phyloP scores from a whole-genome alignment of 2,888 invertebrate genomes.

The Oithona nana region DNA sequence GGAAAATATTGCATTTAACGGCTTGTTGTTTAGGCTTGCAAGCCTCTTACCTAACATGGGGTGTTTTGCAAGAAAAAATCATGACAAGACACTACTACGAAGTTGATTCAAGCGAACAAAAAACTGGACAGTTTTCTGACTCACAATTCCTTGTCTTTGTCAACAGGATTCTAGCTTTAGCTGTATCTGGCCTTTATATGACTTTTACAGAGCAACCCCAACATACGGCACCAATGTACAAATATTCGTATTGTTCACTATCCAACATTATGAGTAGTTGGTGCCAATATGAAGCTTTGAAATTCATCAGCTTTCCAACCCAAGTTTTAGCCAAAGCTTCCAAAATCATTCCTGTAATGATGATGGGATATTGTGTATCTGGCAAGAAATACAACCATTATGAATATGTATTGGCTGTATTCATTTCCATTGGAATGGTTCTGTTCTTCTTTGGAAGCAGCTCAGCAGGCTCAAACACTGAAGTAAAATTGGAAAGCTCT shows the following conservation, averaged over 20 bases:
- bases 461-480: slow-evolving; percentile 39
- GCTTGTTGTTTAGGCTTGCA: slow-evolving; percentile 76
- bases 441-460: slow-evolving; percentile 75
- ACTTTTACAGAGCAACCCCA: slow-evolving; percentile 37
- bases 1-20: no score
- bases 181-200: slow-evolving; percentile 46
- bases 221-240: slow-evolving; percentile 69
- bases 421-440: slow-evolving; percentile 80
- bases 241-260: slow-evolving; percentile 85
- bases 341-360: slow-evolving; percentile 92
- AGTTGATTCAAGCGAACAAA: slow-evolving; percentile 38
- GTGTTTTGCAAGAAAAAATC: slow-evolving; percentile 83
- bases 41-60: slow-evolving; percentile 82
- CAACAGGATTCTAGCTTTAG: slow-evolving; percentile 71
- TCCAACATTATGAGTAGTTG: slow-evolving; percentile 96
- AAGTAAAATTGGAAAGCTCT: slow-evolving; percentile 27
- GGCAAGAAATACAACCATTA: slow-evolving; percentile 64
- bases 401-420: slow-evolving; percentile 73
- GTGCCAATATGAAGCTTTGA: slow-evolving; percentile 98
- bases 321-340: slow-evolving; percentile 90
- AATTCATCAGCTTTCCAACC: slow-evolving; percentile 93
- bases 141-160: slow-evolving; percentile 92
- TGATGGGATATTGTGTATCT: slow-evolving; percentile 86
- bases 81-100: slow-evolving; percentile 82
- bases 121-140: slow-evolving; percentile 60